Conservation (phyloP, 2,888 invertebrate species). For the Rhingia campestris region DNA sequence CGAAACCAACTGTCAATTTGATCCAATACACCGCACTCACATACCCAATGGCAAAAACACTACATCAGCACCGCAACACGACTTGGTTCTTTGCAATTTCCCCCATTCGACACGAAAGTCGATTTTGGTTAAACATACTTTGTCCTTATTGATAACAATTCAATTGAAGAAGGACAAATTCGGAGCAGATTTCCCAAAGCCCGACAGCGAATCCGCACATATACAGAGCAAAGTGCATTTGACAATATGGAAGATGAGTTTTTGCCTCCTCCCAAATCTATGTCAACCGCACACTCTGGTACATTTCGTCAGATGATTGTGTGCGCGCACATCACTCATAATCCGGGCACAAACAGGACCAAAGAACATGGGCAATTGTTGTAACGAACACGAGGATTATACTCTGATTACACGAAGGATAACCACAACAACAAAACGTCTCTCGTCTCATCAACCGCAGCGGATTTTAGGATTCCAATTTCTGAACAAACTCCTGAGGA, state of each 20-base stretch:
- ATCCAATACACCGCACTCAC: conserved; percentile 27
- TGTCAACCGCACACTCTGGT: neutral
- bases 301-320: conserved; percentile 42
- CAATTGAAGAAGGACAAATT: conserved; percentile 5
- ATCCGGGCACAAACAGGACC: conserved; percentile 10
- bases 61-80: conserved; percentile 4
- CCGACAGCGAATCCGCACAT: neutral
- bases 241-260: conserved; percentile 41
- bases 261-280: conserved; percentile 4
- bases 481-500: conserved; percentile 4
- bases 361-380: conserved; percentile 24
- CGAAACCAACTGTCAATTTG: conserved; percentile 64
- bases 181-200: neutral
- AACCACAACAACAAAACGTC: conserved; percentile 34
- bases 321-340: conserved; percentile 22
- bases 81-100: neutral
- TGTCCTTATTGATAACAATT: conserved; percentile 36
- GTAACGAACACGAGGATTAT: conserved; percentile 33
- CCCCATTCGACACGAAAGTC: conserved; percentile 21
- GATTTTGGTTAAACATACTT: conserved; percentile 21
- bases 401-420: conserved; percentile 31
- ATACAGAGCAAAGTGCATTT: conserved; percentile 31
- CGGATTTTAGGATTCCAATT: conserved; percentile 21
- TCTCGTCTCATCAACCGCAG: conserved; percentile 16
- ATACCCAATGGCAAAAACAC: neutral